Evolutionary conservation across 2,113 vertebrate genomes (phyloP).

Genomic region (Bostrychus sinensis): DNA sequence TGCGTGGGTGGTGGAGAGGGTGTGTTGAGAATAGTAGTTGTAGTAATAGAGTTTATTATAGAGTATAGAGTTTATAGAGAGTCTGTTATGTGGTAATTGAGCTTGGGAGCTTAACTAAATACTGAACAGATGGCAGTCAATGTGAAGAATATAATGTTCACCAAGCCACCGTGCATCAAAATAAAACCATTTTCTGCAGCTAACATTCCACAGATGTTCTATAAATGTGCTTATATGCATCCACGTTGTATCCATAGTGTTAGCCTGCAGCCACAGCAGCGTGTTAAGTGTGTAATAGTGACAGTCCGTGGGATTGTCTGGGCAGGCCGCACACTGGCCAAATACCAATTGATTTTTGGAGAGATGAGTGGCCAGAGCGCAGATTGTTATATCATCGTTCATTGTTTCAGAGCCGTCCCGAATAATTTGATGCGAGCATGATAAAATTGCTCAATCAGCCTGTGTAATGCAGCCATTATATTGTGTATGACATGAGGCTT

Average conservation of each 20-base stretch:
- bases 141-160: slow-evolving; percentile 1
- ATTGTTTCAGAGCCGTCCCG: slow-evolving; percentile 54
- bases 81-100: too few species aligned
- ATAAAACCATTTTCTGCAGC: background rate
- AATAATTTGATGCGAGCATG: slow-evolving; percentile 58
- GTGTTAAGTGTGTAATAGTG: slow-evolving; percentile 30
- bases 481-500: slow-evolving; percentile 31
- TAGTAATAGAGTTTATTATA: too few species aligned
- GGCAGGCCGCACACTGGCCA: slow-evolving; percentile 52
- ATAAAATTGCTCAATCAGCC: slow-evolving; percentile 53
- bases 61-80: too few species aligned
- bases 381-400: slow-evolving; percentile 61
- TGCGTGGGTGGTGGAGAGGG: too few species aligned
- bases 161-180: background rate
- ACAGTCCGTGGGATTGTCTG: slow-evolving; percentile 38
- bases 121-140: slow-evolving; percentile 4
- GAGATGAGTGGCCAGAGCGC: slow-evolving; percentile 42
- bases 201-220: background rate
- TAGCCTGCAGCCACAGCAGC: background rate
- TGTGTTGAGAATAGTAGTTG: too few species aligned
- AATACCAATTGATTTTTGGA: slow-evolving; percentile 57
- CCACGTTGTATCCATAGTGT: background rate
- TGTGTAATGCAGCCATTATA: slow-evolving; percentile 54
- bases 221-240: background rate
- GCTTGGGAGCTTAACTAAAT: background rate